Conservation (phyloP, 1,140 invertebrate species). For the Alviniconcha marisindica region DNA sequence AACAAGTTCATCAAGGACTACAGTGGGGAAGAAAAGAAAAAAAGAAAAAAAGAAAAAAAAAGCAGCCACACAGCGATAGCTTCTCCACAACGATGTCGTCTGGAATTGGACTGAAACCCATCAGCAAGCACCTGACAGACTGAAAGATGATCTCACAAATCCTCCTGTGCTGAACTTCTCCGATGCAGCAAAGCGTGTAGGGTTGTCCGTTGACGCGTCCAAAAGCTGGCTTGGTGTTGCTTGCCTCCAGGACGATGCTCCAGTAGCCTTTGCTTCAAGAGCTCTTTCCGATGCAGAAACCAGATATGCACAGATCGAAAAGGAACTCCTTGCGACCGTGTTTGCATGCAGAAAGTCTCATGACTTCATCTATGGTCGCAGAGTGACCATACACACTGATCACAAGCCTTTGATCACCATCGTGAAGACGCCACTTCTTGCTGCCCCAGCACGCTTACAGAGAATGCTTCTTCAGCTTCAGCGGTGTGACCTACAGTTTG, state of each 20-base stretch:
- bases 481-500: slow-evolving; percentile 54
- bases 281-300: slow-evolving; percentile 72
- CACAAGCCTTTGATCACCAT: slow-evolving; percentile 51
- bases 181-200: slow-evolving; percentile 31
- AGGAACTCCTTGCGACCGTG: slow-evolving; percentile 77
- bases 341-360: slow-evolving; percentile 78
- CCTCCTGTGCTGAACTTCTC: slow-evolving; percentile 39
- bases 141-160: slow-evolving; percentile 18
- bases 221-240: slow-evolving; percentile 73
- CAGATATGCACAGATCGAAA: slow-evolving; percentile 77
- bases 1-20: slow-evolving; percentile 36
- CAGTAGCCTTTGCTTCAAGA: slow-evolving; percentile 71
- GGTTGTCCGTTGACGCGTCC: slow-evolving; percentile 51
- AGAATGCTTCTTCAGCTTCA: slow-evolving; percentile 47
- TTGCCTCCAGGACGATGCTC: slow-evolving; percentile 71
- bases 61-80: slow-evolving; percentile 24
- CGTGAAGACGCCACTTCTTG: slow-evolving; percentile 20
- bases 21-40: not conserved
- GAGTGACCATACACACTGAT: slow-evolving; percentile 47
- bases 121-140: not conserved
- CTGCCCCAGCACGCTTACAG: slow-evolving; percentile 43
- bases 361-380: slow-evolving; percentile 73
- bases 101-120: slow-evolving; percentile 24
- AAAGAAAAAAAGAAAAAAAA: no score
- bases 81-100: not conserved